phyloP scores from a whole-genome alignment of 2,888 invertebrate species.

The Drosophila neonasuta region DNA sequence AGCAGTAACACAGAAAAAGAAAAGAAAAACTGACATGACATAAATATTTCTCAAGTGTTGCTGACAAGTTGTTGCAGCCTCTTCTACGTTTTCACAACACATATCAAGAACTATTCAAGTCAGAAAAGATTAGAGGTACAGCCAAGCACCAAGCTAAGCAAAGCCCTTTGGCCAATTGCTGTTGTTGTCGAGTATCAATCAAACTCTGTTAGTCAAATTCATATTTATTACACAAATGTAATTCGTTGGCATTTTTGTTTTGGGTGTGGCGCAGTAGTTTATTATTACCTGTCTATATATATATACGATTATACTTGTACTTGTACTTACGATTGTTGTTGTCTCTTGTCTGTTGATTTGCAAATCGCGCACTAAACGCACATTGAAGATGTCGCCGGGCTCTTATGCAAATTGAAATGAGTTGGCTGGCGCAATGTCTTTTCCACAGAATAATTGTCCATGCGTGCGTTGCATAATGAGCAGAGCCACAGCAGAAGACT shows the following conservation, averaged over 20 bases:
- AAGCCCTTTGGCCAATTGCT: slow-evolving; percentile 12
- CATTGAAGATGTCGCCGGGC: slow-evolving; percentile 47
- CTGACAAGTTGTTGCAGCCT: slow-evolving; percentile 27
- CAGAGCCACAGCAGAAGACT: slow-evolving; percentile 8
- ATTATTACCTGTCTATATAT: slow-evolving; percentile 15
- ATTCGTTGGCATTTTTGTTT: slow-evolving; percentile 49
- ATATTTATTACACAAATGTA: slow-evolving; percentile 67
- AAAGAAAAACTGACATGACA: slow-evolving; percentile 73
- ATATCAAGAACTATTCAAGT: slow-evolving; percentile 15
- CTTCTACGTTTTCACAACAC: slow-evolving; percentile 28
- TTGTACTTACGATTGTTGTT: slow-evolving; percentile 13
- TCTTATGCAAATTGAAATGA: slow-evolving; percentile 75
- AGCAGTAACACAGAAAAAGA: slow-evolving; percentile 31
- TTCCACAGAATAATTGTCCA: slow-evolving; percentile 77
- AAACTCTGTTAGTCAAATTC: slow-evolving; percentile 53
- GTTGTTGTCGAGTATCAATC: slow-evolving; percentile 14
- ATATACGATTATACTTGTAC: slow-evolving; percentile 5
- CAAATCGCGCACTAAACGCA: slow-evolving; percentile 28
- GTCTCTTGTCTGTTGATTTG: slow-evolving; percentile 26
- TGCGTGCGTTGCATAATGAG: slow-evolving; percentile 78
- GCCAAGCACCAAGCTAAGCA: background rate
- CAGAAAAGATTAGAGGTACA: background rate
- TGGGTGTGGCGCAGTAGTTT: slow-evolving; percentile 43
- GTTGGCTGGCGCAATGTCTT: slow-evolving; percentile 69
- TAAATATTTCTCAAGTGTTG: slow-evolving; percentile 69